Evolutionary conservation across 1,140 invertebrate genomes (phyloP), one percentile per base, ranked within the genome.

Genomic region (Araneus ventricosus): DNA sequence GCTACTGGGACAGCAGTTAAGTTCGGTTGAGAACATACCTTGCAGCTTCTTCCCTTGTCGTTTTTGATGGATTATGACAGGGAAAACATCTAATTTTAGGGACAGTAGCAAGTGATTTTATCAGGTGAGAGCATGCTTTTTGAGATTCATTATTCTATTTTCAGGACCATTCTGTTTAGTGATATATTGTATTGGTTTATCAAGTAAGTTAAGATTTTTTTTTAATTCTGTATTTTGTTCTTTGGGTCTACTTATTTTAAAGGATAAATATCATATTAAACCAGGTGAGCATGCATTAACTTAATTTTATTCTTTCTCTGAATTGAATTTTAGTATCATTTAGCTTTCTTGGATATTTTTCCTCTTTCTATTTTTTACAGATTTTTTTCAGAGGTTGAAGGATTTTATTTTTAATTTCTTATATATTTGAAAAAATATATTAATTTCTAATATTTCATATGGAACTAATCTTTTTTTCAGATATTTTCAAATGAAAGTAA

Each of bases 61-160:
- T 27, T 39, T 82, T 52, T 52, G 80, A 82, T 45, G 80, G 80
- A 82, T 82, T 82, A 82, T 82, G 80, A 82, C 80, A 82, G 80
- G 39, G 80, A 52, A 45, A 22, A 41, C 39, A 41, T 34, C 30
- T 75, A 34, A 34, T 75, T 67, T 75, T 75, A 75, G 34, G 30
- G 30, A 75, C 70, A 75, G 70, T 75, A 75, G 70, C 70, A 34
- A 75, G 70, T 75, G 70, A 75, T 34, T 75, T 75, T 52, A 82
- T 41, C 80, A 82, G 80, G 80, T 82, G 80, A 82, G 80, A 41
- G 41, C 80, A 45, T 45, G 30, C 34, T 75, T 75, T 75, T 34
- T 6, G 34, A 30, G 17, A 20, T 37, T 75, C 17, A 75, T 75
- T 20, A 37, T 75, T 75, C 70, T 14, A 14, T 75, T 75, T 75